These are phyloP conservation scores for Drosophila subpulchrella DNA, from an alignment of 1,140 invertebrate species.

Conservation along the genomic window DNA sequence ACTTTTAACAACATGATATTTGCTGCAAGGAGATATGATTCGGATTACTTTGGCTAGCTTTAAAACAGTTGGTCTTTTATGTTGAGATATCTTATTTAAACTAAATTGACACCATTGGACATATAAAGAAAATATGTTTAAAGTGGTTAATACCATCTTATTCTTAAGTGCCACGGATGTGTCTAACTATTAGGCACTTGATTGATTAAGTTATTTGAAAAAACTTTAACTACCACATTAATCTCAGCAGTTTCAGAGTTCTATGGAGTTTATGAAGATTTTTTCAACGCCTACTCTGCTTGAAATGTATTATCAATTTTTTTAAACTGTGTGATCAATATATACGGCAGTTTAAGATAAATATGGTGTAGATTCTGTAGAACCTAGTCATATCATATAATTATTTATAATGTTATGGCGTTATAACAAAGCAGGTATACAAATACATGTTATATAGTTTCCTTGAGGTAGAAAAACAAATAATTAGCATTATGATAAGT, in stretches of 20 bases:
- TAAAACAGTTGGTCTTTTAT: background rate
- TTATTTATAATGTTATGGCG: no score
- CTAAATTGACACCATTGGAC: background rate
- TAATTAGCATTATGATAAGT: background rate
- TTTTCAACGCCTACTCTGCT: background rate
- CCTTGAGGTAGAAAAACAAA: no score
- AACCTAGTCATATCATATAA: no score
- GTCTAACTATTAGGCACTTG: background rate
- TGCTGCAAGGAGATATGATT: slow-evolving; percentile 33
- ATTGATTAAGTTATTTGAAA: background rate
- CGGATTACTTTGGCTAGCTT: background rate
- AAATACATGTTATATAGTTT: no score
- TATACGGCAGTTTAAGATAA: no score
- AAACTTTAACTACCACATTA: slow-evolving; percentile 1
- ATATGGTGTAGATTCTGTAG: no score
- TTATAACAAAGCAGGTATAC: no score
- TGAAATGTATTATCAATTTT: no score
- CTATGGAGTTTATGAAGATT: background rate
- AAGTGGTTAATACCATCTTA: background rate
- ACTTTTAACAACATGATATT: slow-evolving; percentile 80
- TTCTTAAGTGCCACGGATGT: background rate
- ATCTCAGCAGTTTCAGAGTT: slow-evolving; percentile 7
- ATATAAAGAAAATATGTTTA: background rate
- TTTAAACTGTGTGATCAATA: no score
- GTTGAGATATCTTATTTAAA: background rate